A percentile compares a stretch with the other conserved stretches of the same genome.
Evolutionary conservation across 2,113 vertebrate species (phyloP).

Genomic region (Corvus cornix): DNA sequence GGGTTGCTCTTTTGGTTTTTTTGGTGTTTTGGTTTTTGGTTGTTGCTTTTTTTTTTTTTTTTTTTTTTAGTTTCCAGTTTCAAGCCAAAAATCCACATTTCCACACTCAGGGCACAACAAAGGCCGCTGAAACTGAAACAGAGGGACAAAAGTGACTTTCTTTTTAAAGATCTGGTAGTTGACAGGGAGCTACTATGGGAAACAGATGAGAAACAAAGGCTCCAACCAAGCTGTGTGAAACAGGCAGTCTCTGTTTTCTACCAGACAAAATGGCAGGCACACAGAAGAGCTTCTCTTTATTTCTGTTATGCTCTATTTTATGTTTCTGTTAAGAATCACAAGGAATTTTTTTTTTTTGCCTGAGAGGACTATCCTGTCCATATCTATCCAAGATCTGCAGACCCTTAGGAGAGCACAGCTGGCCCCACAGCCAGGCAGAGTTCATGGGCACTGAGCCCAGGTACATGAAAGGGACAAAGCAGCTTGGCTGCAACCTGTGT

Average conservation of each 20-base stretch:
- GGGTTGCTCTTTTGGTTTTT: background rate
- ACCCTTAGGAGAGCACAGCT: background rate
- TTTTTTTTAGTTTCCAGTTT: background rate
- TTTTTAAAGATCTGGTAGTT: conserved; percentile 22
- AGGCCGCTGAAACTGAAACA: conserved; percentile 4
- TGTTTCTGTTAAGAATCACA: background rate
- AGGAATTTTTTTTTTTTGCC: background rate
- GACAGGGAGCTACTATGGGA: conserved; percentile 12
- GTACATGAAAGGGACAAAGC: background rate
- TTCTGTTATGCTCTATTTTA: background rate
- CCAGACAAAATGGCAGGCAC: background rate
- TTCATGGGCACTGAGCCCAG: background rate
- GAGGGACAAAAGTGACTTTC: conserved; percentile 28
- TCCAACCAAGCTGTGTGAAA: background rate
- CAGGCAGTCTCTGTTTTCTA: background rate
- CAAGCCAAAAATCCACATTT: conserved; percentile 19
- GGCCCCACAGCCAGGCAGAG: background rate
- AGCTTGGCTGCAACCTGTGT: background rate
- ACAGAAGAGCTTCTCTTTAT: background rate
- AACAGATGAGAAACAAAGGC: conserved; percentile 38
- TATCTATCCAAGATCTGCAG: background rate
- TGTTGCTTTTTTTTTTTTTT: background rate
- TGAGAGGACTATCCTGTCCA: background rate
- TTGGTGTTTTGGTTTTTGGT: background rate
- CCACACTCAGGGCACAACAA: background rate